Evolutionary conservation across 23 tunicate species (phyloP), one percentile per base, ranked within the genome.

Genomic region (Trididemnum miniatum): DNA sequence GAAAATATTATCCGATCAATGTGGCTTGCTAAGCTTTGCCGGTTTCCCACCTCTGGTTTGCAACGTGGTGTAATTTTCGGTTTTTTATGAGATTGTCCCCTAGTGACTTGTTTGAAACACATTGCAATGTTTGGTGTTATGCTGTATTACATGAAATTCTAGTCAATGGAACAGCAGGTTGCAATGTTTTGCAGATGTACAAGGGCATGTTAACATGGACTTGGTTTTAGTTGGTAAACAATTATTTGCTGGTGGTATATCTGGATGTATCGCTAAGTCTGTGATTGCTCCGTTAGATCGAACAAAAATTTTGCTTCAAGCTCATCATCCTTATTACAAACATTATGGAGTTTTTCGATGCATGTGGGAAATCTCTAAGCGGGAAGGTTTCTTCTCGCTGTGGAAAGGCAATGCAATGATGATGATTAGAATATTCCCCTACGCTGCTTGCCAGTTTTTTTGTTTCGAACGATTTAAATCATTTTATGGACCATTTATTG

Each of bases 371-470:
- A 88, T 93, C 22, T 29, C 29, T 1, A 80, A 86, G 64, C 36
- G 90, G 67, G 98, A 93, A 73, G 98, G 98, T n/a, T 38, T 88
- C 0, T 0, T 71, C 0, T 84, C 98, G 2, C 57, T 93, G 65
- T 93, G 98, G 98, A 93, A 93, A 75, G 98, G 98, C 35, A 93
- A 81, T 34, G 88, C 86, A 5, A 88, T 93, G 98, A 93, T 93
- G 98, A 93, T 93, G 98, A 72, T 88, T 31, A 50, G 98, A 51
- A 82, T 93, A 37, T 93, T 93, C 57, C 98, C 98, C 1, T 93
- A 93, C 51, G 66, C 98, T 57, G 79, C 93, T 25, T 65, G 84
- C 12, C 98, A 93, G 59, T 93, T 93, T 81, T 88, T 78, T 34
- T 64, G 89, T 0, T 88, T 87, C 75, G 92, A 88, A 67, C 44